A percentile compares a stretch with the other conserved stretches of the same genome.
phyloP scores from a whole-genome alignment of 2,888 invertebrate species.

The Drosophila mercatorum region DNA sequence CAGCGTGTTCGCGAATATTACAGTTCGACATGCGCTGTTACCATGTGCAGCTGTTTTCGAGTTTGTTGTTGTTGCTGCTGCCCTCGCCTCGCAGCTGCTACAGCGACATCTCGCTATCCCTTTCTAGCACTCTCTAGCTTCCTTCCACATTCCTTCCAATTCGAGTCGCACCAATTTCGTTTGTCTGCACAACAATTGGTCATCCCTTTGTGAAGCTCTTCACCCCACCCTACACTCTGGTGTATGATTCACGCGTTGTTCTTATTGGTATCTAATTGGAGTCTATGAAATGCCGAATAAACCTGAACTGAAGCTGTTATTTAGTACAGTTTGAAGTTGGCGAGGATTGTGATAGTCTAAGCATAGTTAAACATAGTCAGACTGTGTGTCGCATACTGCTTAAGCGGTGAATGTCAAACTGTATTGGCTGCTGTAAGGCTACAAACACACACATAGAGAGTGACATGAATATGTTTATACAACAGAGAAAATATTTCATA shows the following conservation, averaged over 20 bases:
- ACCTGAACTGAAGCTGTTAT: neutral
- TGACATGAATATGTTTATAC: neutral
- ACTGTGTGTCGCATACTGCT: slow-evolving; percentile 27
- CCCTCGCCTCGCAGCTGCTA: slow-evolving; percentile 65
- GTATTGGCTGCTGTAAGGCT: slow-evolving; percentile 5
- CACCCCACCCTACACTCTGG: neutral
- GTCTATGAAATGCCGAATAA: neutral
- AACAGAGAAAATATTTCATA: slow-evolving; percentile 22
- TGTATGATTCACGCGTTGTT: slow-evolving; percentile 39
- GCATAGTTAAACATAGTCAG: neutral
- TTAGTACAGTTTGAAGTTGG: neutral
- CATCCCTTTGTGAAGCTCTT: slow-evolving; percentile 18
- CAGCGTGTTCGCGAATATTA: slow-evolving; percentile 21
- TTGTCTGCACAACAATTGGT: slow-evolving; percentile 16
- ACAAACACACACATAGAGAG: neutral
- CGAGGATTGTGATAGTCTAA: too few species aligned
- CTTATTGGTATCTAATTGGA: slow-evolving; percentile 5
- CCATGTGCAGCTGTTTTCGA: slow-evolving; percentile 71
- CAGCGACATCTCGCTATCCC: slow-evolving; percentile 12
- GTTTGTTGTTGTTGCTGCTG: slow-evolving; percentile 49
- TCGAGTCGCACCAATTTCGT: slow-evolving; percentile 23
- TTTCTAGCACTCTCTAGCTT: slow-evolving; percentile 20
- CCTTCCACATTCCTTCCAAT: slow-evolving; percentile 41
- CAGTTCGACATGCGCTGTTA: slow-evolving; percentile 53
- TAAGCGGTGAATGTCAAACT: slow-evolving; percentile 13